phyloP scores from a whole-genome alignment of 2,888 invertebrate species.

The Pediacus dermestoides region DNA sequence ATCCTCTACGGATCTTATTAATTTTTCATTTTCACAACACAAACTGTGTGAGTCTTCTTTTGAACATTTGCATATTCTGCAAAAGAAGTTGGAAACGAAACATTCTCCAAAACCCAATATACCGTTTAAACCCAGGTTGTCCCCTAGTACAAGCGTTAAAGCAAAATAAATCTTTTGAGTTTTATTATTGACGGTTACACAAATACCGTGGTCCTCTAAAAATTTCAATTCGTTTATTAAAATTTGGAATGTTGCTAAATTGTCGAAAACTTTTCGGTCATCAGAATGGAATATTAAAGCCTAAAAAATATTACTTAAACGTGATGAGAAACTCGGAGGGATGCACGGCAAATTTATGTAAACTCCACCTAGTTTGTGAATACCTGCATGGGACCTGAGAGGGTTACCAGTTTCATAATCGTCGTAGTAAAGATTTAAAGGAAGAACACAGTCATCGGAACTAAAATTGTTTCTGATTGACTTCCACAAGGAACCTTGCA shows the following conservation, averaged over 20 bases:
- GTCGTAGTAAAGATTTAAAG: not conserved
- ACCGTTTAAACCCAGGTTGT: constrained; percentile 12
- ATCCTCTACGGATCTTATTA: not conserved
- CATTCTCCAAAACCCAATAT: constrained; percentile 27
- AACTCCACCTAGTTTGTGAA: constrained; percentile 2
- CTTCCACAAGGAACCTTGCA: constrained; percentile 1
- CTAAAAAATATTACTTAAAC: constrained; percentile 1
- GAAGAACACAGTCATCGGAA: constrained; percentile 1
- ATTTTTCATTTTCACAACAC: not conserved
- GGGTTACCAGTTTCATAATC: constrained; percentile 5
- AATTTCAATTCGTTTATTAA: constrained; percentile 7
- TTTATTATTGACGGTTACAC: not conserved
- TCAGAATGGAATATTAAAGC: constrained; percentile 3
- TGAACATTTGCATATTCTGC: constrained; percentile 25
- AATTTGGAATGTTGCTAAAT: constrained; percentile 4
- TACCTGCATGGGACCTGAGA: constrained; percentile 2
- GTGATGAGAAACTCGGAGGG: not conserved
- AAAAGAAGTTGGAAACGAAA: constrained; percentile 26
- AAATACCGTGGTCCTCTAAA: not conserved
- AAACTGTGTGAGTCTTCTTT: not conserved
- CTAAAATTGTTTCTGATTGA: not conserved
- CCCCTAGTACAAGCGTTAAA: constrained; percentile 1
- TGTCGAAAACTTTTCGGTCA: not conserved
- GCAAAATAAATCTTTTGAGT: constrained; percentile 3
- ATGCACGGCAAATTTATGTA: constrained; percentile 1